Evolutionary conservation across 2,888 invertebrate genomes (phyloP).

Genomic region (Apotomis betuletana): DNA sequence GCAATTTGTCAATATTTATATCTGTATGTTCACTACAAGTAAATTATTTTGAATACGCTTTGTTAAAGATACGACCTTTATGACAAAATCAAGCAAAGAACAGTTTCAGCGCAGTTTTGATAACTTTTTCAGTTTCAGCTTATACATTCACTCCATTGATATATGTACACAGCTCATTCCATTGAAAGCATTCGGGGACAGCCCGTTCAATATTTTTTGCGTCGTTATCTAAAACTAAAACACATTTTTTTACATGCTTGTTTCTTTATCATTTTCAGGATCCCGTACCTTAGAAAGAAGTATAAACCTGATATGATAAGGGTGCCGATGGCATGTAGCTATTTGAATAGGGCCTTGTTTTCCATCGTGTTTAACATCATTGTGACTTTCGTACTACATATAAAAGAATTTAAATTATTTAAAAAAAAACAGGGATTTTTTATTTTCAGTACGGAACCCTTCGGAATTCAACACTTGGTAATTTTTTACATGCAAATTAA

Average conservation of each 20-base stretch:
- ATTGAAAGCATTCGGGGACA: slow-evolving; percentile 11
- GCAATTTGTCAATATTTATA: too few species aligned
- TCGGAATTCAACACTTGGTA: neutral
- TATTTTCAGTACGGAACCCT: neutral
- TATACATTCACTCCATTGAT: neutral
- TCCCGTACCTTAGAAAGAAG: too few species aligned
- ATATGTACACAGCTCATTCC: neutral
- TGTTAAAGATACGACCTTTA: slow-evolving; percentile 14
- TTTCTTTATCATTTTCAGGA: neutral
- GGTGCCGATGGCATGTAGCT: too few species aligned
- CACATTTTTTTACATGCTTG: neutral
- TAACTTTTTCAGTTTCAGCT: neutral
- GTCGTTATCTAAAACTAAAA: neutral
- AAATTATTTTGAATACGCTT: neutral
- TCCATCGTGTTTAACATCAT: too few species aligned
- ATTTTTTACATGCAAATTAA: slow-evolving; percentile 16
- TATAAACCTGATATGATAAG: too few species aligned
- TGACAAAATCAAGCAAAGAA: slow-evolving; percentile 17
- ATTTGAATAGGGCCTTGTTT: too few species aligned
- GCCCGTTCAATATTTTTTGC: neutral
- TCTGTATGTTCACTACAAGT: too few species aligned
- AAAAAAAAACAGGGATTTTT: too few species aligned
- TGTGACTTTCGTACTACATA: too few species aligned
- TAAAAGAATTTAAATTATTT: too few species aligned
- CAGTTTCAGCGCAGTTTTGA: neutral